phyloP scores from a whole-genome alignment of 2,113 vertebrate species.

The Cochlearius cochlearius region DNA sequence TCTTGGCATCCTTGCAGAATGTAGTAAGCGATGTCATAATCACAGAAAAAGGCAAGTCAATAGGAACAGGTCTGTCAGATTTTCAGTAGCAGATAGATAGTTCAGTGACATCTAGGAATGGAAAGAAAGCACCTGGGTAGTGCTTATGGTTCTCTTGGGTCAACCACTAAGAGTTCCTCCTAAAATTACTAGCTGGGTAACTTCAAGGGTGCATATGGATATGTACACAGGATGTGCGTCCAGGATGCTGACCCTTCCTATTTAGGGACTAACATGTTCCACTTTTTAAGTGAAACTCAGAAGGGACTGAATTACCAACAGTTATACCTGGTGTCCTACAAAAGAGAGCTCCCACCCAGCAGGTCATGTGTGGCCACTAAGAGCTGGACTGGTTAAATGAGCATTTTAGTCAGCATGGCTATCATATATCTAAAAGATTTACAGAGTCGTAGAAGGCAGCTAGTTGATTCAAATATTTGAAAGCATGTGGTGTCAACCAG shows the following conservation, averaged over 20 bases:
- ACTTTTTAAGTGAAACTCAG: background rate
- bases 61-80: background rate
- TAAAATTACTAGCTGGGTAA: background rate
- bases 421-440: background rate
- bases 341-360: background rate
- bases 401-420: background rate
- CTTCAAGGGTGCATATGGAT: background rate
- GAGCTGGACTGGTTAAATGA: background rate
- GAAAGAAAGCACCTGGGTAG: background rate
- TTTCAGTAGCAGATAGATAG: background rate
- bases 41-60: background rate
- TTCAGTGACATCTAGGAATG: background rate
- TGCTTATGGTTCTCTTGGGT: background rate
- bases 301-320: background rate
- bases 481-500: background rate
- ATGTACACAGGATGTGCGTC: rapidly evolving
- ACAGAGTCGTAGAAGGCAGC: background rate
- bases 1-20: background rate
- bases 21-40: background rate
- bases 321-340: background rate
- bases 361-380: background rate
- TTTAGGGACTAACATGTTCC: background rate
- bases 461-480: background rate
- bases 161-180: background rate
- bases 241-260: background rate